Percentiles rank a stretch among this genome's conserved stretches.
These are phyloP conservation scores for Silurus glanis DNA, from an alignment of 2,113 vertebrate species.

Conservation along the genomic window DNA sequence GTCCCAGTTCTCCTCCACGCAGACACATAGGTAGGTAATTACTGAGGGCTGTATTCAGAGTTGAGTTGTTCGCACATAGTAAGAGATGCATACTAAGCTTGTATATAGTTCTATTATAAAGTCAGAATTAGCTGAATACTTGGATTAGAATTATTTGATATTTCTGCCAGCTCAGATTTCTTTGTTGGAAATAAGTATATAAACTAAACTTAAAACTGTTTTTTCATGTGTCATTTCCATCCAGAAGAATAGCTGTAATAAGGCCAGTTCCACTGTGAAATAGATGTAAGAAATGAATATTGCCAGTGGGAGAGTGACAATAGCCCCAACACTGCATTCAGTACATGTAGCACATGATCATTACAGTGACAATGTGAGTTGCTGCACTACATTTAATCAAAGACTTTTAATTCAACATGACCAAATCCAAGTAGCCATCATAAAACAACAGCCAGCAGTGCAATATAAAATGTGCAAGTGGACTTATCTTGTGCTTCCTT, in stretches of 20 bases:
- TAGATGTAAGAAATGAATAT: not conserved
- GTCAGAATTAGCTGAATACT: not conserved
- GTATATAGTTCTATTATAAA: not conserved
- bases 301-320: not conserved
- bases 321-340: not conserved
- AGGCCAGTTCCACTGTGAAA: not conserved
- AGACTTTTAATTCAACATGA: not conserved
- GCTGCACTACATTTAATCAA: not conserved
- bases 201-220: not conserved
- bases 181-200: not conserved
- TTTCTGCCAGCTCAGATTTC: not conserved
- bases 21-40: not conserved
- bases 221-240: not conserved
- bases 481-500: not conserved
- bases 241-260: not conserved
- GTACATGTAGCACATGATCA: not conserved
- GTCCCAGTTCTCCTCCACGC: slow-evolving; percentile 7
- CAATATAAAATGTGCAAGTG: not conserved
- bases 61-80: not conserved
- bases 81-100: not conserved
- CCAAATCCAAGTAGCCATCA: not conserved
- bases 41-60: not conserved
- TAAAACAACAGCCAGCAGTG: not conserved
- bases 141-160: not conserved
- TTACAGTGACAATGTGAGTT: not conserved